Percentiles rank a stretch among this genome's conserved stretches.
Conservation (phyloP, 2,113 vertebrate genomes). For the human region GRCh38 chrX:112022001-112022500, state of each 20-base stretch:
- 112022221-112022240: neutral
- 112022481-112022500: neutral
- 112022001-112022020: neutral
- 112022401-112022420: conserved; percentile 1
- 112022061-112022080: neutral
- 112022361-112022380: neutral
- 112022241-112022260: conserved; percentile 23
- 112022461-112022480: neutral
- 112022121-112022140: neutral
- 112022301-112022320: neutral
- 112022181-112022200: conserved; percentile 11
- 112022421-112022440: neutral
- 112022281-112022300: neutral
- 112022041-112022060: neutral
- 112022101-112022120: neutral
- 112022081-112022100: neutral
- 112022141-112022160: neutral
- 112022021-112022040: neutral
- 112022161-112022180: conserved; percentile 14
- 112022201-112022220: neutral
- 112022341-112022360: neutral
- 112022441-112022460: neutral
- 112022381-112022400: neutral
- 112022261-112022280: neutral
- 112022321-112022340: neutral